phyloP scores from a whole-genome alignment of 2,888 invertebrate genomes.

The Junonia oenone region DNA sequence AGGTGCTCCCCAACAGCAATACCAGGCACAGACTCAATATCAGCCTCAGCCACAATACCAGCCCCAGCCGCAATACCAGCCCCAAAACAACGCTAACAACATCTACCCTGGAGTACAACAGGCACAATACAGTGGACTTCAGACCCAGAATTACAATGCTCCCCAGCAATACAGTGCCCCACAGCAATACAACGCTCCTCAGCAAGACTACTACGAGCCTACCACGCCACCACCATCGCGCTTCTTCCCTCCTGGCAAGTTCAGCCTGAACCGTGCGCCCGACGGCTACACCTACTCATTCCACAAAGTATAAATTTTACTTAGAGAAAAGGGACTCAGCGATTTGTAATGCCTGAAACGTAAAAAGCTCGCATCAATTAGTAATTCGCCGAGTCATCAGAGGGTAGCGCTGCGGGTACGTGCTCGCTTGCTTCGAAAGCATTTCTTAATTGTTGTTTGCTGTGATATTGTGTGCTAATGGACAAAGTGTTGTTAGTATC shows the following conservation, averaged over 20 bases:
- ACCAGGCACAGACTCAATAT: conserved; percentile 45
- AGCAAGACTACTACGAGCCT: conserved; percentile 74
- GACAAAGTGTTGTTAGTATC: conserved; percentile 63
- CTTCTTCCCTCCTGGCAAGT: conserved; percentile 91
- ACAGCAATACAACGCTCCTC: conserved; percentile 51
- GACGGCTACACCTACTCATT: conserved; percentile 93
- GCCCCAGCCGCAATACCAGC: conserved; percentile 50
- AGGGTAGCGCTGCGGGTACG: conserved; percentile 49
- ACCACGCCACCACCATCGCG: conserved; percentile 85
- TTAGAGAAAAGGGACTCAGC: conserved; percentile 51
- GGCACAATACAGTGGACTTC: conserved; percentile 70
- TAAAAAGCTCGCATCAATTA: conserved; percentile 68
- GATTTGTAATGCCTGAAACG: conserved; percentile 57
- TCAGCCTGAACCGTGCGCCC: conserved; percentile 90
- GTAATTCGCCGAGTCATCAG: conserved; percentile 66
- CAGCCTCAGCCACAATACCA: conserved; percentile 57
- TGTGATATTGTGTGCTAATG: conserved; percentile 78
- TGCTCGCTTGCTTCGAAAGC: conserved; percentile 56
- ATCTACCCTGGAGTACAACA: conserved; percentile 72
- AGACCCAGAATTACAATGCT: conserved; percentile 52
- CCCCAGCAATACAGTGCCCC: conserved; percentile 52
- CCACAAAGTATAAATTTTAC: conserved; percentile 81
- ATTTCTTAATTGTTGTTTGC: conserved; percentile 76
- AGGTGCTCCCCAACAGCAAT: conserved; percentile 55
- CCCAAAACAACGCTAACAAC: conserved; percentile 60